These are phyloP conservation scores for Archivesica marissinica DNA, from an alignment of 1,140 invertebrate species.

Conservation along the genomic window DNA sequence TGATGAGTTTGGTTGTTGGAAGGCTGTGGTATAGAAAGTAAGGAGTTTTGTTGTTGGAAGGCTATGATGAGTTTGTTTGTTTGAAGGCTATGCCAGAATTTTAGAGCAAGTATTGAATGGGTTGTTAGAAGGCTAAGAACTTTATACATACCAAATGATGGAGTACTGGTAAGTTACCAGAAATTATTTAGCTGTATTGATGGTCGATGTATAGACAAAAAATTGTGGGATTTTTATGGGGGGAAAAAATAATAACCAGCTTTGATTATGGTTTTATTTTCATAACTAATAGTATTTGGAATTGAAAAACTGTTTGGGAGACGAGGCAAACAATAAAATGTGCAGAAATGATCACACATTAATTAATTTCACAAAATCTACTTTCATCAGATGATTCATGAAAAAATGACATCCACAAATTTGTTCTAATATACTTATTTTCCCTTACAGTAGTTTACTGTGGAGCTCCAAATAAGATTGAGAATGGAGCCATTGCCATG, in stretches of 20 bases:
- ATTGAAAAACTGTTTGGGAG: background rate
- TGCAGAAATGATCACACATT: background rate
- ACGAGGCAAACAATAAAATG: background rate
- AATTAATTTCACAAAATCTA: background rate
- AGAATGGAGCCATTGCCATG: conserved; percentile 16
- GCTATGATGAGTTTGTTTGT: too few relatives aligned
- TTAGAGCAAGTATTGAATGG: background rate
- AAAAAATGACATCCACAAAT: background rate
- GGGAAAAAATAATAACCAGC: too few relatives aligned
- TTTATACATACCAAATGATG: too few relatives aligned
- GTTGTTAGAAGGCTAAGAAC: background rate
- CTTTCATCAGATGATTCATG: background rate
- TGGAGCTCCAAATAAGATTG: conserved; percentile 21
- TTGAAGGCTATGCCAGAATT: background rate
- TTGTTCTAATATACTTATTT: background rate
- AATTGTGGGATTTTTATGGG: too few relatives aligned
- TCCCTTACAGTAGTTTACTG: conserved; percentile 36
- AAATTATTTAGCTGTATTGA: too few relatives aligned
- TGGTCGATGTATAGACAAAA: background rate
- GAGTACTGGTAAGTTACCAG: too few relatives aligned
- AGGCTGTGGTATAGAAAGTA: too few relatives aligned
- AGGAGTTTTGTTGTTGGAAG: too few relatives aligned
- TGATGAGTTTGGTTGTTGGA: too few relatives aligned
- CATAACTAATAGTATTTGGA: background rate
- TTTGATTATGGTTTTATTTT: too few relatives aligned